phyloP scores from a whole-genome alignment of 2,113 vertebrate species.

The Boleophthalmus pectinirostris region DNA sequence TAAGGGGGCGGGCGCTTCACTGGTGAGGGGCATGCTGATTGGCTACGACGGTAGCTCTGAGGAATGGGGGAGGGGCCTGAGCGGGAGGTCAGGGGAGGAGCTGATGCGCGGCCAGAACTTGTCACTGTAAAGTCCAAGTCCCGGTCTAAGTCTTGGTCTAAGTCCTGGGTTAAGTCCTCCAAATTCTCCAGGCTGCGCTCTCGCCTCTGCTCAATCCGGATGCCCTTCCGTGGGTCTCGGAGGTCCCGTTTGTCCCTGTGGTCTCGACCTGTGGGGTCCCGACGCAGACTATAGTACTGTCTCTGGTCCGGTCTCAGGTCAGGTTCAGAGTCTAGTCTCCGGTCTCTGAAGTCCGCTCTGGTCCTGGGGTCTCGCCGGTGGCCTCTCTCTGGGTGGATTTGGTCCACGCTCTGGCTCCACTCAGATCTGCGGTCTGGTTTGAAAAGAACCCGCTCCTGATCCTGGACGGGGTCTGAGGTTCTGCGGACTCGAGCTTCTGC shows the following conservation, averaged over 20 bases:
- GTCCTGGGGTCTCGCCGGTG: not conserved
- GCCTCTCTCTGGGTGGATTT: not conserved
- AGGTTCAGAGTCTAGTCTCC: conserved; percentile 1
- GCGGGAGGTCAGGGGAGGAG: not conserved
- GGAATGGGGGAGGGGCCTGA: not conserved
- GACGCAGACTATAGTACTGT: not conserved
- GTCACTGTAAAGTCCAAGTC: not conserved
- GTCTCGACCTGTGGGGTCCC: not conserved
- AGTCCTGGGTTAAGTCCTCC: not conserved
- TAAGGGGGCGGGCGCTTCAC: conserved; percentile 6
- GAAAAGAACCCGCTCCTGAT: conserved; percentile 53
- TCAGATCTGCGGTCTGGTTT: not conserved
- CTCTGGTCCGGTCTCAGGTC: conserved; percentile 4
- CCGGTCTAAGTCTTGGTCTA: not conserved
- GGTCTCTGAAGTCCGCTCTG: not conserved
- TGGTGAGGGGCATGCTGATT: conserved; percentile 3
- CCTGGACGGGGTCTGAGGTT: conserved; percentile 58
- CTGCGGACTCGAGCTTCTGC: not conserved
- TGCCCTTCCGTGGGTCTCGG: not conserved
- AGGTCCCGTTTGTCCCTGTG: not conserved
- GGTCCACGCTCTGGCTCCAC: conserved; percentile 4
- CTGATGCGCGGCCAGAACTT: not conserved
- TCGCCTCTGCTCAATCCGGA: not conserved
- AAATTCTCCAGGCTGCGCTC: conserved; percentile 7
- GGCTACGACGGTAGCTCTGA: not conserved